Percentiles rank a stretch among this genome's conserved stretches.
These are phyloP conservation scores for Pionites leucogaster DNA, from an alignment of 2,113 vertebrate species.

Conservation along the genomic window DNA sequence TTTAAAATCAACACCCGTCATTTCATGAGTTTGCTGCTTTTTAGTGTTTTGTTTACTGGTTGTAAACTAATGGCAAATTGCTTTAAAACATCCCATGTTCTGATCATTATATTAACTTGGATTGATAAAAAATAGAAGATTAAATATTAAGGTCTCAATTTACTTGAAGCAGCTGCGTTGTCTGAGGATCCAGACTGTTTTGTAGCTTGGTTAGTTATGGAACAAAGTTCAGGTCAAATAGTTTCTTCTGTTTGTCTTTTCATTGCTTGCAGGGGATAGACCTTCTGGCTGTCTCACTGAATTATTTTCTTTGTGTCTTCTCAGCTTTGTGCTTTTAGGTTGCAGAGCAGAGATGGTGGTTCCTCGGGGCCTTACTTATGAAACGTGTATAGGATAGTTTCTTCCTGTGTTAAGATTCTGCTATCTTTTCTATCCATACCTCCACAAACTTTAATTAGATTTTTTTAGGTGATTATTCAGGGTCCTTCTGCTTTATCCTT, in stretches of 20 bases:
- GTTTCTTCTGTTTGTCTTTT: not conserved
- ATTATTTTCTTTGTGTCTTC: not conserved
- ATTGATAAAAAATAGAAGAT: not conserved
- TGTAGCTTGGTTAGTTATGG: not conserved
- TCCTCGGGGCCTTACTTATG: rapidly evolving
- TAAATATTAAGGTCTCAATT: not conserved
- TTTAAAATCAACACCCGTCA: not conserved
- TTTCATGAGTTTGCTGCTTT: not conserved
- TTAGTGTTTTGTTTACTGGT: not conserved
- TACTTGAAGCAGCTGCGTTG: not conserved
- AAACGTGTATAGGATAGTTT: not conserved
- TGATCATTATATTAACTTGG: not conserved
- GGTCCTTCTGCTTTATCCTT: not conserved
- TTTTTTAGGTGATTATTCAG: not conserved
- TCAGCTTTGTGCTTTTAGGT: not conserved
- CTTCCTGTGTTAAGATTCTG: not conserved
- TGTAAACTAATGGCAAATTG: not conserved
- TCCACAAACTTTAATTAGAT: not conserved
- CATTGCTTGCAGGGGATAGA: not conserved
- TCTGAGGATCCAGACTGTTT: not conserved
- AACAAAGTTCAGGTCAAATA: not conserved
- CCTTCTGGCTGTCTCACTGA: not conserved
- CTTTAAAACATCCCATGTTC: not conserved
- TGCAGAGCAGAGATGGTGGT: not conserved
- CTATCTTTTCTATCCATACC: not conserved